A percentile compares a stretch with the other conserved stretches of the same genome.
These are phyloP conservation scores for Notamacropus eugenii DNA, from an alignment of 2,797 vertebrate genomes.

Conservation along the genomic window DNA sequence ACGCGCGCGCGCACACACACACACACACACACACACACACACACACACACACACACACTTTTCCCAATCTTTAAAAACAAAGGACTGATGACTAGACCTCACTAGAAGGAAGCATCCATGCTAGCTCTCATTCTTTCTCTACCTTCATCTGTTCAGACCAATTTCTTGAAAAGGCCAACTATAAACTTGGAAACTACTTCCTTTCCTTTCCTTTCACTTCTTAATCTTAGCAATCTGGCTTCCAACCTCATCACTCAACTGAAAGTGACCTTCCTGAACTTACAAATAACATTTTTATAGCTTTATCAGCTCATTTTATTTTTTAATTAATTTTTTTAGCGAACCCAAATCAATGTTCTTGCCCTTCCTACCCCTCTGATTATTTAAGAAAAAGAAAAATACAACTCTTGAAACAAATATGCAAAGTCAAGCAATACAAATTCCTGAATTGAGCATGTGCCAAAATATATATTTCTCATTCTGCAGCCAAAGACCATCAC, in stretches of 20 bases:
- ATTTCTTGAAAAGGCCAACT: background rate
- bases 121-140: background rate
- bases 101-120: background rate
- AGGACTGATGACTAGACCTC: background rate
- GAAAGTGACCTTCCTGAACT: background rate
- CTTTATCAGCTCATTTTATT: background rate
- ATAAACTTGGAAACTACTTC: background rate
- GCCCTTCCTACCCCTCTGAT: background rate
- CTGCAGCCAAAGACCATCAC: background rate
- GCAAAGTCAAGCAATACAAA: background rate
- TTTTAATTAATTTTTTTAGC: background rate
- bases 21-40: background rate
- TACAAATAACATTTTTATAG: background rate
- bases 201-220: background rate
- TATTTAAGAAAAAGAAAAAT: background rate
- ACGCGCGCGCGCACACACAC: too few species aligned
- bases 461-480: background rate
- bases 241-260: background rate
- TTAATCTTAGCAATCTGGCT: background rate
- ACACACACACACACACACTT: background rate
- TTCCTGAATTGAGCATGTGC: background rate
- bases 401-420: background rate
- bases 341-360: background rate
- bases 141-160: background rate
- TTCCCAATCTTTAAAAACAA: background rate